Conservation (phyloP, 2,797 vertebrate species). For the Darevskia mixta region DNA sequence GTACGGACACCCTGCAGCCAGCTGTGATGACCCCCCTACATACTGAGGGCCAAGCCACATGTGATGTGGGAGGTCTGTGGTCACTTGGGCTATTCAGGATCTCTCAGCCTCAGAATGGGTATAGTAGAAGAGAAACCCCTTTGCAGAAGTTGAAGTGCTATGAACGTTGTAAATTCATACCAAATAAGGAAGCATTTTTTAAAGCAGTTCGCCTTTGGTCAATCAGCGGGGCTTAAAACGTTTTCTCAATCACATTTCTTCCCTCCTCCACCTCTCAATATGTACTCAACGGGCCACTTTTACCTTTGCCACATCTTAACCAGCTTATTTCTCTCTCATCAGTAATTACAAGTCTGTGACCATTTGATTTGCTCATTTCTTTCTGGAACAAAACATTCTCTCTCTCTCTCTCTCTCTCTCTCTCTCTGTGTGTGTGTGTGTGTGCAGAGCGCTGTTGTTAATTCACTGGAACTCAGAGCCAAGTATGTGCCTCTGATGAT, state of each 20-base stretch:
- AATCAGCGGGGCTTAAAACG: not conserved
- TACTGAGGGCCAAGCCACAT: too few species aligned
- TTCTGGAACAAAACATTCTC: slow-evolving; percentile 45
- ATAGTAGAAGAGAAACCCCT: too few species aligned
- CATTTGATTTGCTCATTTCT: slow-evolving; percentile 32
- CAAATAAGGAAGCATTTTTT: not conserved
- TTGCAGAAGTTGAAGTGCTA: too few species aligned
- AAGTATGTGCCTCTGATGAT: slow-evolving; percentile 18
- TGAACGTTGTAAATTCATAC: not conserved
- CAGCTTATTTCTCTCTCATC: slow-evolving; percentile 3
- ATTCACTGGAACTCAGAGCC: slow-evolving; percentile 38
- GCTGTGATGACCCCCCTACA: too few species aligned
- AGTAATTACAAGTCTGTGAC: not conserved
- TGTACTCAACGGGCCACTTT: not conserved
- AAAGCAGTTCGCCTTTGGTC: not conserved
- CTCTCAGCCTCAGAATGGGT: too few species aligned
- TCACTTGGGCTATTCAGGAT: too few species aligned
- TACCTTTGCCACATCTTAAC: slow-evolving; percentile 6
- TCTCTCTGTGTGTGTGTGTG: not conserved
- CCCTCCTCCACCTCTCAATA: not conserved
- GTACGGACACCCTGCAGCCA: too few species aligned
- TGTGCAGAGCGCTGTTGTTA: not conserved
- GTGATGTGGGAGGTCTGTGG: too few species aligned
- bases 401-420: not conserved
- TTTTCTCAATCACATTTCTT: not conserved